These are phyloP conservation scores for Rhingia rostrata DNA, from an alignment of 2,888 invertebrate species.

Conservation along the genomic window DNA sequence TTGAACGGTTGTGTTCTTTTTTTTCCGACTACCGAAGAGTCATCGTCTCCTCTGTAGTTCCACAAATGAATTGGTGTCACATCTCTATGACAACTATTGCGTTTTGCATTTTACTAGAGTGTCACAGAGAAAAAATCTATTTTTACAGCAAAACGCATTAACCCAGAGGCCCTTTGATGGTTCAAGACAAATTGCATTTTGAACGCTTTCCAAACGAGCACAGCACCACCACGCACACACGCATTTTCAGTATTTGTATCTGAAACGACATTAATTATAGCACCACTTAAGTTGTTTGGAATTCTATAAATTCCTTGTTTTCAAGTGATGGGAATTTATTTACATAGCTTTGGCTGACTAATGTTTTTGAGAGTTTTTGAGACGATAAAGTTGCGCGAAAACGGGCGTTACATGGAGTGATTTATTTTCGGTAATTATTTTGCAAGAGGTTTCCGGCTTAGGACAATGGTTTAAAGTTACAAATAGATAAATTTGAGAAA, in stretches of 20 bases:
- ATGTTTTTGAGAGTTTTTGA: not conserved
- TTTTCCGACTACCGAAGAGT: no score
- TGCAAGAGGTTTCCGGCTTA: no score
- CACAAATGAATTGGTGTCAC: no score
- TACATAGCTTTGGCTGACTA: not conserved
- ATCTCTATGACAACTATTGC: no score
- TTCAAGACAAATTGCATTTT: constrained; percentile 9
- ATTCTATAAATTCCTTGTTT: constrained; percentile 8
- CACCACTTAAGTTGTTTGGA: constrained; percentile 30
- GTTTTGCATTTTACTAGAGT: no score
- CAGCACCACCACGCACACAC: no score
- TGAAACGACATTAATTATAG: constrained; percentile 21
- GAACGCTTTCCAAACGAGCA: constrained; percentile 2
- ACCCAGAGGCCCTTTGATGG: not conserved
- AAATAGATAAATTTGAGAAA: no score
- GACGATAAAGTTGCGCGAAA: constrained; percentile 1
- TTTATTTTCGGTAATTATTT: not conserved
- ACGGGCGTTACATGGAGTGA: not conserved
- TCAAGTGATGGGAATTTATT: constrained; percentile 25
- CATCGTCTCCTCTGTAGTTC: no score
- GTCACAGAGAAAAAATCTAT: no score
- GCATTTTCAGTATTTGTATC: not conserved
- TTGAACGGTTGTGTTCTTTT: no score
- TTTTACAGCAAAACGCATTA: not conserved
- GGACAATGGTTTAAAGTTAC: no score